Conservation (phyloP, 1,140 invertebrate species). For the Sogatella furcifera region DNA sequence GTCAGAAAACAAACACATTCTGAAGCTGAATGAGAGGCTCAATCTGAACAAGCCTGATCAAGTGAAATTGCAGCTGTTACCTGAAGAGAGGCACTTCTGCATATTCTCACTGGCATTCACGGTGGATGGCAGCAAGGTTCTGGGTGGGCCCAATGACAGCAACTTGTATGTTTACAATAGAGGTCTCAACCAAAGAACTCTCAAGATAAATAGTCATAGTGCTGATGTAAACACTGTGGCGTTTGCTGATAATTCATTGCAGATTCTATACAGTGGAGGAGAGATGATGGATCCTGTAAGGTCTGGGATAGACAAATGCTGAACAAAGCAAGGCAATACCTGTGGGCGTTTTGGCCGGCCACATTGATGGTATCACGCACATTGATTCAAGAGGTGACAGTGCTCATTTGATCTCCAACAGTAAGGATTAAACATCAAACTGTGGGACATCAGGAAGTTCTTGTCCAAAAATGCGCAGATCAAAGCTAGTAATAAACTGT, state of each 20-base stretch:
- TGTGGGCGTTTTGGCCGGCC: slow-evolving; percentile 70
- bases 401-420: slow-evolving; percentile 71
- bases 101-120: slow-evolving; percentile 73
- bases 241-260: slow-evolving; percentile 66
- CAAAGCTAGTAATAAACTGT: slow-evolving; percentile 45
- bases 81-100: slow-evolving; percentile 54
- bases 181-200: slow-evolving; percentile 45
- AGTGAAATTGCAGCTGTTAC: slow-evolving; percentile 50
- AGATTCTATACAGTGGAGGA: slow-evolving; percentile 72
- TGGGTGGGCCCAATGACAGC: slow-evolving; percentile 69
- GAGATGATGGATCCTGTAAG: slow-evolving; percentile 74
- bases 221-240: slow-evolving; percentile 75
- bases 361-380: slow-evolving; percentile 74
- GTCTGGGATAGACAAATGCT: slow-evolving; percentile 73
- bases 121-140: slow-evolving; percentile 57
- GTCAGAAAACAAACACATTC: slow-evolving; percentile 56
- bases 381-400: slow-evolving; percentile 69
- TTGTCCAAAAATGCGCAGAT: slow-evolving; percentile 42
- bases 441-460: slow-evolving; percentile 75
- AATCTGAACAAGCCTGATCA: slow-evolving; percentile 32
- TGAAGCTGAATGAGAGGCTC: slow-evolving; percentile 36
- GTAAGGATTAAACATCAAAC: slow-evolving; percentile 84
- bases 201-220: slow-evolving; percentile 56
- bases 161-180: slow-evolving; percentile 67
- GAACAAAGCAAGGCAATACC: slow-evolving; percentile 46